phyloP scores from a whole-genome alignment of 2,888 invertebrate species.

The Drosophila nigricruria region DNA sequence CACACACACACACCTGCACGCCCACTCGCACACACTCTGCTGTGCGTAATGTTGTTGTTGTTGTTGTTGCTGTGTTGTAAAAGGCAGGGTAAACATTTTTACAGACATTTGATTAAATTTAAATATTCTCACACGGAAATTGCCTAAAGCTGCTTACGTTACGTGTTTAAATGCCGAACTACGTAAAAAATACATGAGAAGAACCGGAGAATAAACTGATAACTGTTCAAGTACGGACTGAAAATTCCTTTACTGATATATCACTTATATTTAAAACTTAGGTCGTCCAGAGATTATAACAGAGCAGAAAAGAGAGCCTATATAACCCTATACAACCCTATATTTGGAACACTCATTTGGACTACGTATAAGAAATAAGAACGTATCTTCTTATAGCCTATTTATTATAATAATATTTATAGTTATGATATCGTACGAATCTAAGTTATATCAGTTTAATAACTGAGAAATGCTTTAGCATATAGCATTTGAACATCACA shows the following conservation, averaged over 20 bases:
- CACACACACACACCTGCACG: conserved; percentile 26
- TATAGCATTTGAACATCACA: neutral
- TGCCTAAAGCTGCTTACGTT: conserved; percentile 57
- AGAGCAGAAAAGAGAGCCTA: too few species aligned
- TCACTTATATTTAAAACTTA: neutral
- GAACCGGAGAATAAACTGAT: neutral
- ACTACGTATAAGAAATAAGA: too few species aligned
- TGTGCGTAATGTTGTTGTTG: conserved; percentile 48
- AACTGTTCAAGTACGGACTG: neutral
- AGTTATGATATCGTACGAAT: neutral
- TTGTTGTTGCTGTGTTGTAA: conserved; percentile 36
- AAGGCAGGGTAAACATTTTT: conserved; percentile 73
- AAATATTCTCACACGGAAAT: conserved; percentile 75
- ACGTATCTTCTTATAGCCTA: too few species aligned
- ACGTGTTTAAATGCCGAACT: conserved; percentile 12
- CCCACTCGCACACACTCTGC: conserved; percentile 16
- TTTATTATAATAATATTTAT: too few species aligned
- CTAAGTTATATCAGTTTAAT: neutral
- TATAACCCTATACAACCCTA: too few species aligned
- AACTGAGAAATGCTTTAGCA: neutral
- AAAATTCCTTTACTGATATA: neutral
- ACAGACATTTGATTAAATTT: conserved; percentile 80
- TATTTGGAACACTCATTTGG: too few species aligned
- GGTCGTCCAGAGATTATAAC: too few species aligned
- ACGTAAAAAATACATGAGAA: conserved; percentile 4